Conservation (phyloP, 1,140 invertebrate species). For the Anagrus nilaparvatae region DNA sequence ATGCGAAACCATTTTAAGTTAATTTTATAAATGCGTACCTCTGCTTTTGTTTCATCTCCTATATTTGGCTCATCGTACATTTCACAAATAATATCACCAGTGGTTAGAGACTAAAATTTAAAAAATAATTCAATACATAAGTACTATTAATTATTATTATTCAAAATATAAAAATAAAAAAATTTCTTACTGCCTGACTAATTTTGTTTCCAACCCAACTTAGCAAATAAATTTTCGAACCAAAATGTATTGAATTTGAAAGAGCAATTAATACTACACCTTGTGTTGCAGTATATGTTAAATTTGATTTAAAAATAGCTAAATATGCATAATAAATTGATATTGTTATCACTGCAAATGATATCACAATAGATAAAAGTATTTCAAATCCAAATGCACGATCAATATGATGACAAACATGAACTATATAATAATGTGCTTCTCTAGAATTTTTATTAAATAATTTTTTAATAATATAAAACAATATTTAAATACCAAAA, state of each 20-base stretch:
- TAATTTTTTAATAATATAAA: neutral
- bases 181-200: slow-evolving; percentile 10
- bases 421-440: slow-evolving; percentile 21
- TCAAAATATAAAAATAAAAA: neutral
- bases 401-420: slow-evolving; percentile 13
- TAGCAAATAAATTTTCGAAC: slow-evolving; percentile 10
- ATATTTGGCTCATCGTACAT: slow-evolving; percentile 19
- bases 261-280: neutral
- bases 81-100: slow-evolving; percentile 23
- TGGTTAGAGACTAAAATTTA: slow-evolving; percentile 13
- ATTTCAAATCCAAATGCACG: slow-evolving; percentile 21
- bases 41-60: slow-evolving; percentile 17
- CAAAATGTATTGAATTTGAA: slow-evolving; percentile 13
- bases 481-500: too few relatives aligned
- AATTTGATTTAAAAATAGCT: slow-evolving; percentile 2
- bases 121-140: neutral
- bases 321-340: slow-evolving; percentile 18
- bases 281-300: neutral
- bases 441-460: slow-evolving; percentile 17
- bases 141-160: neutral
- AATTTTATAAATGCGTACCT: too few relatives aligned
- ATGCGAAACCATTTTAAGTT: too few relatives aligned
- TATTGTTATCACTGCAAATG: slow-evolving; percentile 13
- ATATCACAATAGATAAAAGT: slow-evolving; percentile 14
- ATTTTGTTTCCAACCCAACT: slow-evolving; percentile 16